Evolutionary conservation across 2,888 invertebrate genomes (phyloP), one percentile per base, ranked within the genome.

Genomic region (Corbicula japonica): DNA sequence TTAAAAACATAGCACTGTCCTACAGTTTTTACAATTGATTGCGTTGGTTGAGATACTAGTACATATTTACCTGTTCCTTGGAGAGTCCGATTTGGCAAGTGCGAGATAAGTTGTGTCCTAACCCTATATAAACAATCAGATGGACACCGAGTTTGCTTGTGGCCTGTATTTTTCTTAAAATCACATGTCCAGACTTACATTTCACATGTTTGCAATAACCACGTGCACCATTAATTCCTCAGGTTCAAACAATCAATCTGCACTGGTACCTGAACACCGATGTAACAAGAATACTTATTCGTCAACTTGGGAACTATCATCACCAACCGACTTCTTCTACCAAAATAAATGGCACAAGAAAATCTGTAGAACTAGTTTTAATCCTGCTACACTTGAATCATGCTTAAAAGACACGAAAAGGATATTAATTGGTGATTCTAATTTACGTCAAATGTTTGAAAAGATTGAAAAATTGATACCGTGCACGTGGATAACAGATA

Each of bases 391-490:
- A n/a, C 23, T 70, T 0, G 23, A 30, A 15, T 2, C 18, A 0
- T 82, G 77, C 34, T 54, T 82, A 1, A n/a, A 26, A 10, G 72
- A 82, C 23, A 60, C 73, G 0, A 63, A 54, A 6, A 26, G 78
- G 15, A 21, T 73, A 2, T 21, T 73, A 0, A 65, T 82, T 35
- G 83, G 83, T 3, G 83, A 83, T 35, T 83, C 83, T 12, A 79
- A 76, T 5, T 52, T 61, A 15, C 50, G 76, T 12, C 83, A 83
- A 48, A 35, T 76, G 34, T 77, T 75, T 73, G 21, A 56, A 6
- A 35, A 48, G 0, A 69, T 83, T 2, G 50, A 76, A 41, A n/a
- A 15, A 3, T 30, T 70, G 6, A 56, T 69, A 35, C 61, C 76
- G 6, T 83, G 83, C 50, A 26, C 54, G 23, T 79, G 61, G 58